These are phyloP conservation scores for Punctoribates punctum DNA, from an alignment of 2,888 invertebrate species.

Conservation along the genomic window DNA sequence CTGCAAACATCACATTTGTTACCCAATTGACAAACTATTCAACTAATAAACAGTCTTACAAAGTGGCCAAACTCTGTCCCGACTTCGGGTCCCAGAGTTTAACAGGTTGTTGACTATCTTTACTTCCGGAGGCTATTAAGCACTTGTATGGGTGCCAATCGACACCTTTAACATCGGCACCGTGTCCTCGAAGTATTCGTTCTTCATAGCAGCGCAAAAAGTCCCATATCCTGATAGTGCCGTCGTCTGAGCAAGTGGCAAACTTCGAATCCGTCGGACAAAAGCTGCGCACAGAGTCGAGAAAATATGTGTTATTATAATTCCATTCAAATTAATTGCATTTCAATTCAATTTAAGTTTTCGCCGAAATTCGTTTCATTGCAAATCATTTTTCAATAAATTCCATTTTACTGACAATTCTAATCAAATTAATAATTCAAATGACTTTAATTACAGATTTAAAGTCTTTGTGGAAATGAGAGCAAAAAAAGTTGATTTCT, in stretches of 20 bases:
- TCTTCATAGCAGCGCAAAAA: slow-evolving; percentile 96
- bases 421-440: no score
- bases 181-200: slow-evolving; percentile 77
- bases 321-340: not conserved
- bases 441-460: no score
- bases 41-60: slow-evolving; percentile 61
- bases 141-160: slow-evolving; percentile 99
- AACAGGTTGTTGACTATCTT: slow-evolving; percentile 98
- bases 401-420: no score
- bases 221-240: slow-evolving; percentile 97
- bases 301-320: not conserved
- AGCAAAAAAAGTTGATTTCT: no score
- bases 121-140: slow-evolving; percentile 94
- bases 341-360: not conserved
- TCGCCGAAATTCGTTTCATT: no score
- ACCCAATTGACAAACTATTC: not conserved
- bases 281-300: slow-evolving; percentile 66
- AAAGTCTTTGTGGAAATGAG: no score
- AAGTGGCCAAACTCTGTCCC: slow-evolving; percentile 87
- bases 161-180: slow-evolving; percentile 97
- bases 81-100: slow-evolving; percentile 99
- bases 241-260: slow-evolving; percentile 98
- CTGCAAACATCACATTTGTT: slow-evolving; percentile 54
- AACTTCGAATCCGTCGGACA: slow-evolving; percentile 98
- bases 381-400: no score